phyloP scores from a whole-genome alignment of 2,888 invertebrate species.

The Amphipyra tragopoginis region DNA sequence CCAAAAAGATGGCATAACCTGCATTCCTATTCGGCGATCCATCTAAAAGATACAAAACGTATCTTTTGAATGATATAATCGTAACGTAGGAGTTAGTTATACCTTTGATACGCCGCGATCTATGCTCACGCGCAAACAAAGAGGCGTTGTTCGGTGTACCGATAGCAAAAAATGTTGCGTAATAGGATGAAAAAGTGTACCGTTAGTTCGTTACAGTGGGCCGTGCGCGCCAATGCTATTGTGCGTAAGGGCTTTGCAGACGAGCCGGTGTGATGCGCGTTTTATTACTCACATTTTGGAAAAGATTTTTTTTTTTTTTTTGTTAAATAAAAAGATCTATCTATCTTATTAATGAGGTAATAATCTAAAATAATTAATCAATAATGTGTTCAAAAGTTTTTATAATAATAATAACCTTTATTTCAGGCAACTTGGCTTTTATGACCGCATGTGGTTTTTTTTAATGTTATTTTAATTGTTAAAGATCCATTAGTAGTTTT shows the following conservation, averaged over 20 bases:
- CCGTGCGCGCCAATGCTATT: constrained; percentile 43
- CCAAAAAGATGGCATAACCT: not conserved
- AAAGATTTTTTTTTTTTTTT: no score
- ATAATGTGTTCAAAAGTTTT: no score
- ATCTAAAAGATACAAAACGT: constrained; percentile 29
- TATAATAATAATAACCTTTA: no score
- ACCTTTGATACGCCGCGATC: constrained; percentile 47
- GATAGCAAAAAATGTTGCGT: constrained; percentile 77
- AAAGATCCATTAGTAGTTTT: no score
- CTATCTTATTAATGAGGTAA: no score
- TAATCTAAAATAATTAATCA: no score
- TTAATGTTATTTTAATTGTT: no score
- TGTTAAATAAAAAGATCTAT: no score
- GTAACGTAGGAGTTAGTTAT: constrained; percentile 46
- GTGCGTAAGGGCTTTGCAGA: constrained; percentile 28
- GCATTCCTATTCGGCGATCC: constrained; percentile 6
- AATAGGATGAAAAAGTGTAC: constrained; percentile 65
- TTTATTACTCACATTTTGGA: not conserved
- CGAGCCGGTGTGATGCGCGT: not conserved
- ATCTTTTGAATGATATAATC: constrained; percentile 42
- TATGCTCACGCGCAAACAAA: constrained; percentile 61
- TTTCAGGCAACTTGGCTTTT: no score
- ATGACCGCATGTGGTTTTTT: no score
- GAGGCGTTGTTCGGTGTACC: constrained; percentile 65
- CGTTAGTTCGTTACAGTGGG: constrained; percentile 64